Percentiles rank a stretch among this genome's conserved stretches.
These are phyloP conservation scores for Sylvicola fuscatus DNA, from an alignment of 2,888 invertebrate species.

Conservation along the genomic window DNA sequence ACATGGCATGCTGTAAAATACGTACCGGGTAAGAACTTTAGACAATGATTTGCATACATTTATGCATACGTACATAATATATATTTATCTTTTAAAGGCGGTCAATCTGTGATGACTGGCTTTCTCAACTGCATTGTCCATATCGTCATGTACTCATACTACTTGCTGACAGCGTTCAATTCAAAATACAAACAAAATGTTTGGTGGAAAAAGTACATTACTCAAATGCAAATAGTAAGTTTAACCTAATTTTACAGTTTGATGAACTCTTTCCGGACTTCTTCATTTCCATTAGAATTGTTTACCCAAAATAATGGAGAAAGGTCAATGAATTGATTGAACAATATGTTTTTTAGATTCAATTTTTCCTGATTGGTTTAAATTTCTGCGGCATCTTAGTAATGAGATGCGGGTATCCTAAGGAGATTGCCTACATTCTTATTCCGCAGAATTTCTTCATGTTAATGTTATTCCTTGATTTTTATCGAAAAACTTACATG, in stretches of 20 bases:
- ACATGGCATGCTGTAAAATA: conserved; percentile 37
- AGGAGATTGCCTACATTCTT: conserved; percentile 30
- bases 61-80: not conserved
- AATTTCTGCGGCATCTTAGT: conserved; percentile 30
- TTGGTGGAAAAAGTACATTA: conserved; percentile 64
- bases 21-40: conserved; percentile 28
- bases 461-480: conserved; percentile 40
- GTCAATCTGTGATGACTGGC: conserved; percentile 41
- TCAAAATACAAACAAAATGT: conserved; percentile 44
- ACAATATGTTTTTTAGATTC: conserved; percentile 26
- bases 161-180: conserved; percentile 45
- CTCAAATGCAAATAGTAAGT: conserved; percentile 52
- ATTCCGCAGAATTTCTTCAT: conserved; percentile 46
- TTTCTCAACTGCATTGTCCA: conserved; percentile 53
- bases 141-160: conserved; percentile 57
- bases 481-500: conserved; percentile 41
- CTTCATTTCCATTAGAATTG: no score
- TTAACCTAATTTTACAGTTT: not conserved
- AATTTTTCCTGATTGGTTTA: conserved; percentile 33
- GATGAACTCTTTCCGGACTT: no score
- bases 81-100: conserved; percentile 27
- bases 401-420: conserved; percentile 34
- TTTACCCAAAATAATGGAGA: not conserved
- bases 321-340: not conserved
- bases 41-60: no score